Evolutionary conservation across 2,797 vertebrate species (phyloP), one percentile per base, ranked within the genome.

Genomic region (Dryobates pubescens): DNA sequence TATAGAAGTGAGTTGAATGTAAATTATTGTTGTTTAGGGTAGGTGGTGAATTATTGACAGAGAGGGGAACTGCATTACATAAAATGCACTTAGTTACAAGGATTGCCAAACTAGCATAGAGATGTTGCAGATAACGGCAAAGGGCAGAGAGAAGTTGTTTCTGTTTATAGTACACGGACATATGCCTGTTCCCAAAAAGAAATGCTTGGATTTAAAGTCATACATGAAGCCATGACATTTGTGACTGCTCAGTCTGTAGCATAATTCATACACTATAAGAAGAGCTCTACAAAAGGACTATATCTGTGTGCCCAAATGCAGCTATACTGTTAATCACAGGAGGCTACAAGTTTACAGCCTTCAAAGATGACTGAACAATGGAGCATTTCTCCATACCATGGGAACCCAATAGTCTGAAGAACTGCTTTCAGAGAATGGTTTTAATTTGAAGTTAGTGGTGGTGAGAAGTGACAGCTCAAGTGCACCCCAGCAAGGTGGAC

Each of bases 21-120:
- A 88, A 95, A 95, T 96, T 88, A 90, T 94, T 79, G 74, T 63
- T 96, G 93, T 93, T 95, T 96, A 92, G 95, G 94, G 73, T 96
- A 94, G 92, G 84, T 90, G 94, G 89, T 95, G 94, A 94, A 88
- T 91, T 95, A 94, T 85, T 96, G 95, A 95, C 92, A 94, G 84
- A 95, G 76, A 94, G 73, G 67, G 59, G 73, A 89, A 94, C 73
- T 24, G 30, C 49, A 95, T 88, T 91, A 92, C 88, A 90, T 89
- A 91, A 95, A 96, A 96, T 81, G 82, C 89, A 88, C 86, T 93
- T 84, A 69, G 81, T 88, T 90, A 62, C 81, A 89, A 90, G 85
- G 93, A 94, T 89, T 97, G 96, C 92, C 91, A 94, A 81, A 82
- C 63, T 85, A 89, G 80, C 82, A 82, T n/a, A 69, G 93, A 94